phyloP scores from a whole-genome alignment of 2,113 vertebrate species.

The Brachyhypopomus gauderio region DNA sequence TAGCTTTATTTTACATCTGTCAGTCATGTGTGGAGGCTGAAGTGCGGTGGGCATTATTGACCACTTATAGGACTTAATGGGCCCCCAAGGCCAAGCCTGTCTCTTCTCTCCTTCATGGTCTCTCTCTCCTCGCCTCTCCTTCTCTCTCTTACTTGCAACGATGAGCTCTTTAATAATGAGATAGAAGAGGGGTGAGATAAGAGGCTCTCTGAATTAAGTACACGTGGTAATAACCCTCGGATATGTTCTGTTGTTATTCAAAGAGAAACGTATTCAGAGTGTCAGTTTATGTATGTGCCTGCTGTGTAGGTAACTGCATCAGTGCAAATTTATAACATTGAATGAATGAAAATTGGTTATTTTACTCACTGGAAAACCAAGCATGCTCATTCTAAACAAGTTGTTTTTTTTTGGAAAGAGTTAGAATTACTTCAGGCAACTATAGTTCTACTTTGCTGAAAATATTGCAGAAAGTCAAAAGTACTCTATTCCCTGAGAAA shows the following conservation, averaged over 20 bases:
- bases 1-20: constrained; percentile 53
- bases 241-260: background rate
- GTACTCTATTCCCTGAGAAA: no score
- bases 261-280: background rate
- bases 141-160: background rate
- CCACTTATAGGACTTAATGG: constrained; percentile 53
- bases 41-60: constrained; percentile 52
- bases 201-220: background rate
- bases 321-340: background rate
- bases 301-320: background rate
- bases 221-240: background rate
- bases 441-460: no score
- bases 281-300: constrained; percentile 43
- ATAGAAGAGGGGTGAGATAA: background rate
- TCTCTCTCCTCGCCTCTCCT: constrained; percentile 10
- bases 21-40: constrained; percentile 53
- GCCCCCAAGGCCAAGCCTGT: constrained; percentile 48
- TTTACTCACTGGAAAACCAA: no score
- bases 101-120: background rate
- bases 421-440: no score
- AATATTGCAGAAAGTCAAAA: no score
- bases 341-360: no score
- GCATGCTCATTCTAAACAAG: no score
- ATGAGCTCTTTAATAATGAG: background rate
- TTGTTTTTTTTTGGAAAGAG: no score